Percentiles rank a stretch among this genome's conserved stretches.
These are phyloP conservation scores for Euphydryas editha DNA, from an alignment of 2,888 invertebrate species.

Conservation along the genomic window DNA sequence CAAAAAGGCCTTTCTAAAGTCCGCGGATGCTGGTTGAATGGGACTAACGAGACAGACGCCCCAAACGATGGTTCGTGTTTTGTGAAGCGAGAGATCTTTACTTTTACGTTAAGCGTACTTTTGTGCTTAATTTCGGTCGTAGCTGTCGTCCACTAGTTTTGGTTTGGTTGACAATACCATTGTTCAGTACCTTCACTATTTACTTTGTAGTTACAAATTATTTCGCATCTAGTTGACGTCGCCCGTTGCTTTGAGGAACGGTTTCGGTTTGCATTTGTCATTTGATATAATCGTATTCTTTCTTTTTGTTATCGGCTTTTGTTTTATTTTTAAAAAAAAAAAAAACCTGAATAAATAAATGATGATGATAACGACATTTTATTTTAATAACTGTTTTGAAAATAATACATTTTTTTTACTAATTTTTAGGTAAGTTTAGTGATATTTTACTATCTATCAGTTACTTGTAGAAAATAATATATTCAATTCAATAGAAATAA, in stretches of 20 bases:
- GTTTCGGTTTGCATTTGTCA: slow-evolving; percentile 8
- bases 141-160: slow-evolving; percentile 31
- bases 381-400: too few species aligned
- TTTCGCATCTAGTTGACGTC: slow-evolving; percentile 30
- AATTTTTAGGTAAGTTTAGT: too few species aligned
- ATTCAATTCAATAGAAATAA: slow-evolving; percentile 17
- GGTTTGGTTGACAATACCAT: slow-evolving; percentile 32
- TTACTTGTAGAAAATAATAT: slow-evolving; percentile 1
- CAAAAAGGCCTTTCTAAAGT: slow-evolving; percentile 59
- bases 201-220: slow-evolving; percentile 34
- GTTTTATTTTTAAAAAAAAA: neutral
- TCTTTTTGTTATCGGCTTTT: neutral
- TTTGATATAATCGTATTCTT: neutral
- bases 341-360: too few species aligned
- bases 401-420: too few species aligned
- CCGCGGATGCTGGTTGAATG: slow-evolving; percentile 60
- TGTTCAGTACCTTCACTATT: slow-evolving; percentile 35
- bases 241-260: slow-evolving; percentile 24
- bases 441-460: too few species aligned
- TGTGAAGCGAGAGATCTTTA: slow-evolving; percentile 51
- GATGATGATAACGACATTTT: too few species aligned
- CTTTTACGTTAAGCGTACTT: slow-evolving; percentile 52
- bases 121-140: slow-evolving; percentile 52
- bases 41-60: slow-evolving; percentile 66
- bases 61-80: slow-evolving; percentile 55